phyloP scores from a whole-genome alignment of 2,113 vertebrate genomes.

The Macroglossus sobrinus region DNA sequence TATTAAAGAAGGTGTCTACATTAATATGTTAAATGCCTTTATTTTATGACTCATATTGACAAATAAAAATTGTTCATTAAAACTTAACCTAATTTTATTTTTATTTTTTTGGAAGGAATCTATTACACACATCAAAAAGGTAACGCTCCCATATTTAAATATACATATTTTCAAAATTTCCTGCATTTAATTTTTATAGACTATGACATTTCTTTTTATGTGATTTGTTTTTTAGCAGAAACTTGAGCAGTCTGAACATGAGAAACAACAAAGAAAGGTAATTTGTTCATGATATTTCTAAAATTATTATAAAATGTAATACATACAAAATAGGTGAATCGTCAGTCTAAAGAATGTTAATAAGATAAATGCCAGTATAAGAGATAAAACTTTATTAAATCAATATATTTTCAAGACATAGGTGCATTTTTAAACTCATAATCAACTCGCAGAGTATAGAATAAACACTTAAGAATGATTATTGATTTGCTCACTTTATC shows the following conservation, averaged over 20 bases:
- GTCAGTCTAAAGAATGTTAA: neutral
- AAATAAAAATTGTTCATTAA: neutral
- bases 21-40: neutral
- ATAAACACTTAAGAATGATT: neutral
- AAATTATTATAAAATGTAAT: neutral
- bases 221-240: constrained; percentile 42
- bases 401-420: neutral
- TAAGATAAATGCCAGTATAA: neutral
- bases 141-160: constrained; percentile 37
- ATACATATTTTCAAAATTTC: neutral
- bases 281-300: neutral
- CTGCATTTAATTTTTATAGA: neutral
- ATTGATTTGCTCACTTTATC: neutral
- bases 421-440: neutral
- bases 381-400: neutral
- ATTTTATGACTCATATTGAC: neutral
- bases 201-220: neutral
- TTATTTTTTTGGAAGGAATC: constrained; percentile 48
- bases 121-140: neutral
- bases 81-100: neutral
- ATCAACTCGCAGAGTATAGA: neutral
- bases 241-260: neutral
- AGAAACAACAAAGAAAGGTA: constrained; percentile 54
- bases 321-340: neutral
- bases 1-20: neutral